These are phyloP conservation scores for Scleropages formosus DNA, from an alignment of 2,797 vertebrate species.

Conservation along the genomic window DNA sequence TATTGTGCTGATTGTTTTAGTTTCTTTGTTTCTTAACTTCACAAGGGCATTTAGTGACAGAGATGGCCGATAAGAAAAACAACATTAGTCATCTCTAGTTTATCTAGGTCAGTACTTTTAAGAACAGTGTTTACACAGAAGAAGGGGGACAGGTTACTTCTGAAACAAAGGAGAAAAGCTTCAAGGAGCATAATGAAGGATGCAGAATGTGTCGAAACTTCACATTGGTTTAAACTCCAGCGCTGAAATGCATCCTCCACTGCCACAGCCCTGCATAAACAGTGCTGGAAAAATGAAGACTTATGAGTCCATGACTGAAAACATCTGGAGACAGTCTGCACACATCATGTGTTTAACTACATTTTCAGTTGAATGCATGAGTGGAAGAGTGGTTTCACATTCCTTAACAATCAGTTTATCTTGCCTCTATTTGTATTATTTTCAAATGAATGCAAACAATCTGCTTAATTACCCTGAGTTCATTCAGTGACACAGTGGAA, in stretches of 20 bases:
- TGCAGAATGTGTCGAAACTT: not conserved
- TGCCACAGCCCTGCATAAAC: not conserved
- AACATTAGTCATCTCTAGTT: slow-evolving; percentile 21
- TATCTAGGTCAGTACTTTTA: slow-evolving; percentile 15
- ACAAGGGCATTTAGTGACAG: slow-evolving; percentile 23
- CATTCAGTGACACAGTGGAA: not conserved
- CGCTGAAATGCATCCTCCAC: not conserved
- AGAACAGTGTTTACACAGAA: slow-evolving; percentile 21
- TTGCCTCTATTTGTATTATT: not conserved
- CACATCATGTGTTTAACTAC: not conserved
- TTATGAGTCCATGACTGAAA: not conserved
- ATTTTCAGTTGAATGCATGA: not conserved
- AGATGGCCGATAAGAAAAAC: slow-evolving; percentile 4
- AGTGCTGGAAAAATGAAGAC: not conserved
- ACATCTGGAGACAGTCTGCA: not conserved
- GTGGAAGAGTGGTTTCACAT: not conserved
- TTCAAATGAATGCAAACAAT: not conserved
- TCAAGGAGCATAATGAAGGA: not conserved
- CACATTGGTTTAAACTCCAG: not conserved
- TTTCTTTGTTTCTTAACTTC: not conserved
- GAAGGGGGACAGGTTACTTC: slow-evolving; percentile 3
- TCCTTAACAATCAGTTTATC: not conserved
- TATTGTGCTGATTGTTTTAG: not conserved
- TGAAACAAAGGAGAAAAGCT: not conserved
- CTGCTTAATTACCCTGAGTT: not conserved